phyloP scores from a whole-genome alignment of 2,113 vertebrate species.

The Micronycteris hirsuta region DNA sequence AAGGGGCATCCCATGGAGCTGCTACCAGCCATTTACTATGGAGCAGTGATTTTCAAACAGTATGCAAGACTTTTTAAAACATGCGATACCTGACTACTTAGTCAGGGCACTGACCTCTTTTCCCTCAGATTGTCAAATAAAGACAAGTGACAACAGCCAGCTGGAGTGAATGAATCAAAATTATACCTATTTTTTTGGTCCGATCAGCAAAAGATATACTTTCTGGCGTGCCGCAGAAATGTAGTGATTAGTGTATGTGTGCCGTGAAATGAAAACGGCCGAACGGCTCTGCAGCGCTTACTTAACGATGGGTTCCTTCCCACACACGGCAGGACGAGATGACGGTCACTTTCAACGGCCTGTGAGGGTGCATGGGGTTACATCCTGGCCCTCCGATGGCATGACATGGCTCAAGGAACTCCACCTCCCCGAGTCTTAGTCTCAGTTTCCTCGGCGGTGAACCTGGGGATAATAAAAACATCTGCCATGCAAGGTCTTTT shows the following conservation, averaged over 20 bases:
- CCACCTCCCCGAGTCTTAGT: background rate
- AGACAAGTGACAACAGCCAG: no score
- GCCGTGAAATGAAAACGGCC: no score
- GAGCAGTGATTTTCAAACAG: background rate
- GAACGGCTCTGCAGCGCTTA: background rate
- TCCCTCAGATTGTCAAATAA: no score
- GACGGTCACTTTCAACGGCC: background rate
- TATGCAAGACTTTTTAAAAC: no score
- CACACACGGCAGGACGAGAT: background rate
- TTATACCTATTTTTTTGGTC: no score
- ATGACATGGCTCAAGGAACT: background rate
- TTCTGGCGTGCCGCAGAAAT: no score
- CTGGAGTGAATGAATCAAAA: no score
- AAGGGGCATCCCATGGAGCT: background rate
- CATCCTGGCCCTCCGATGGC: background rate
- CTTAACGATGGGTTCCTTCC: constrained; percentile 20
- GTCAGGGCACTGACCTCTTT: no score
- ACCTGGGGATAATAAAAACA: background rate
- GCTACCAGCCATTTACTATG: background rate
- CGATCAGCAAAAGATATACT: no score
- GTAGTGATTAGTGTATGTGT: no score
- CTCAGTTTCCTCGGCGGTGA: background rate
- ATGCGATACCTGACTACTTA: no score
- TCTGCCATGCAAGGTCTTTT: background rate
- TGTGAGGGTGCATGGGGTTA: background rate